Conservation (phyloP, 2,113 vertebrate genomes). For the Oncorhynchus kisutch region DNA sequence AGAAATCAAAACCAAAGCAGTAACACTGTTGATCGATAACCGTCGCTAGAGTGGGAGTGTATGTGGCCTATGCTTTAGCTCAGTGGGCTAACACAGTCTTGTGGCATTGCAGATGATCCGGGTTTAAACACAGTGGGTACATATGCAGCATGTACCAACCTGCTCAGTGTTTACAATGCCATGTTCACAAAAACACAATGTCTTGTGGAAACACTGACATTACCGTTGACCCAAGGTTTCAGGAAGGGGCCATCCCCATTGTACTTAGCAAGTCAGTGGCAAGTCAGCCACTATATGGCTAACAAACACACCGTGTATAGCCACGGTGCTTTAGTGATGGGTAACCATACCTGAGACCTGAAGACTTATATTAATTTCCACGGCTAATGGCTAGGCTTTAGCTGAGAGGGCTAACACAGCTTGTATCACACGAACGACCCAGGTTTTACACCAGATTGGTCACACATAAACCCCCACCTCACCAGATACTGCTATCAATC, state of each 20-base stretch:
- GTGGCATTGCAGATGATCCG: too few relatives aligned
- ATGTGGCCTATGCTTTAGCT: neutral
- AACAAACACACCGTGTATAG: neutral
- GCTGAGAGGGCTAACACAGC: neutral
- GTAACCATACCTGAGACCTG: neutral
- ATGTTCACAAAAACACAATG: too few relatives aligned
- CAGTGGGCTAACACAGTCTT: neutral
- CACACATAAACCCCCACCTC: constrained; percentile 7
- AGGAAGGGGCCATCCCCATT: too few relatives aligned
- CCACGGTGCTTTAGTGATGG: neutral
- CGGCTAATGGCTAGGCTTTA: neutral
- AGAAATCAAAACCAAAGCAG: constrained; percentile 23
- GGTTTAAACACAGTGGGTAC: too few relatives aligned
- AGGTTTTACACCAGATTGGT: neutral
- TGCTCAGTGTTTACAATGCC: too few relatives aligned
- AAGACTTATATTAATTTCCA: neutral
- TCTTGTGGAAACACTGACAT: too few relatives aligned
- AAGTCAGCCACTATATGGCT: too few relatives aligned
- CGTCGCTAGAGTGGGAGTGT: neutral
- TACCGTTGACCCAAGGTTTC: neutral
- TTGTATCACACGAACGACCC: neutral
- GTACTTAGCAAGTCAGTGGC: too few relatives aligned
- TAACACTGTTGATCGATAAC: constrained; percentile 34
- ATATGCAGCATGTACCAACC: too few relatives aligned
- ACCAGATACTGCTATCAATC: neutral